Evolutionary conservation across 2,113 vertebrate genomes (phyloP), one percentile per base, ranked within the genome.

Genomic region (Calyptommatus sinebrachiatus): DNA sequence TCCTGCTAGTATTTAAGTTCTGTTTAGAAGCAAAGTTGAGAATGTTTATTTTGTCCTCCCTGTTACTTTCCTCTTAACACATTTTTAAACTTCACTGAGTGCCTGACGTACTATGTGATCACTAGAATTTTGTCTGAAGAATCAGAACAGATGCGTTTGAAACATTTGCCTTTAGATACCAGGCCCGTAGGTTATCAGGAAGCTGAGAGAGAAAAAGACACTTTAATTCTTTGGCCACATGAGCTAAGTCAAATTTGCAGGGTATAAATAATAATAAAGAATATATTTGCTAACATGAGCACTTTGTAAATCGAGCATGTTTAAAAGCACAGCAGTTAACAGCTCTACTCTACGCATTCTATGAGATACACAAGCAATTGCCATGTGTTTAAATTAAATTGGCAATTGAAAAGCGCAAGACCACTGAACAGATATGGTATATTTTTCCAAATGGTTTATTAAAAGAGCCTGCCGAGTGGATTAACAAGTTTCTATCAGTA

Each of bases 261-360:
- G 50, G 67, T 76, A 29, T 78, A 35, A 26, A 31, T 76, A 71
- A 62, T 20, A 57, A 57, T 57, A 80, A 73, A 76, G 41, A 69
- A 45, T 67, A 70, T 45, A 61, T 14, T 62, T 61, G 77, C 74
- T 73, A 90, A 72, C 67, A 78, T 79, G 29, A n/a, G 57, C 24
- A 73, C 46, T 88, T 67, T 73, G 71, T 83, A 67, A 14, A 71
- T 50, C 16, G 50, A n/a, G 28, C 6, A 24, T 57, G 29, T 35
- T 14, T 76, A 85, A 62, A 83, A 86, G 80, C 77, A 79, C 85
- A 82, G 79, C 86, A 88, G 85, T 82, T 88, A 80, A 89, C 65
- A 86, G 86, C 81, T 8, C 10, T 81, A 86, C 35, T 41, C 73
- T 18, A 16, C n/a, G n/a, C n/a, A n/a, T n/a, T n/a, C n/a, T n/a